Percentiles rank a stretch among this genome's conserved stretches.
Conservation (phyloP, 37 sponge, comb jelly and placozoan species). For the Chondrosia reniformis region DNA sequence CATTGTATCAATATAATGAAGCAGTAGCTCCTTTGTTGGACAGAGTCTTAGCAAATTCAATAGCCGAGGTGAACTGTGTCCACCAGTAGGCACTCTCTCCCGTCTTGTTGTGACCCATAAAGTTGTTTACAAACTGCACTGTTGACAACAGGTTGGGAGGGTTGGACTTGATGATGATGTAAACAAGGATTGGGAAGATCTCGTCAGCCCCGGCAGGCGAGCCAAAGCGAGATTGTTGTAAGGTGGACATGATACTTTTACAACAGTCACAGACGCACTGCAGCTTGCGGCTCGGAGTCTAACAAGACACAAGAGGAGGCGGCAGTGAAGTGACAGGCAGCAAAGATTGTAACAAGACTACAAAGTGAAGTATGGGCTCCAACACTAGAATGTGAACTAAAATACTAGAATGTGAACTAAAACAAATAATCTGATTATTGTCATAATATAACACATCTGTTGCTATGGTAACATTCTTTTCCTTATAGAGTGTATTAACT, state of each 20-base stretch:
- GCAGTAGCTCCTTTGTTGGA: too few relatives aligned
- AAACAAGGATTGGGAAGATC: constrained; percentile 84
- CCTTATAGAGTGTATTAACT: too few relatives aligned
- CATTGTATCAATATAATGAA: too few relatives aligned
- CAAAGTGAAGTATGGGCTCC: too few relatives aligned
- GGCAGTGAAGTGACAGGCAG: too few relatives aligned
- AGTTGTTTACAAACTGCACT: constrained; percentile 72
- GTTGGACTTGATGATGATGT: constrained; percentile 81
- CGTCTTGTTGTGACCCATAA: constrained; percentile 23
- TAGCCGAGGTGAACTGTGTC: constrained; percentile 83
- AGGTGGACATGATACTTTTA: constrained; percentile 61
- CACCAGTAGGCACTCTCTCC: constrained; percentile 90
- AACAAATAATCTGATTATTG: too few relatives aligned
- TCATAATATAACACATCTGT: too few relatives aligned
- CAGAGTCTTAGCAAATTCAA: constrained; percentile 84
- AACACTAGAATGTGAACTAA: too few relatives aligned
- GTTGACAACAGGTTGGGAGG: constrained; percentile 89
- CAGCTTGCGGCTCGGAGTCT: constrained; percentile 82
- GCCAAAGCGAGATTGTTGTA: constrained; percentile 58
- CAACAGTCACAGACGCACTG: constrained; percentile 68
- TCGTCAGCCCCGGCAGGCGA: constrained; percentile 89
- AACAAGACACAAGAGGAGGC: background rate
- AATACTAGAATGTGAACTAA: too few relatives aligned
- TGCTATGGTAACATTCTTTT: too few relatives aligned
- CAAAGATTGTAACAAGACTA: too few relatives aligned